Evolutionary conservation across 1,140 invertebrate genomes (phyloP).

Genomic region (Matsumurasca onukii): DNA sequence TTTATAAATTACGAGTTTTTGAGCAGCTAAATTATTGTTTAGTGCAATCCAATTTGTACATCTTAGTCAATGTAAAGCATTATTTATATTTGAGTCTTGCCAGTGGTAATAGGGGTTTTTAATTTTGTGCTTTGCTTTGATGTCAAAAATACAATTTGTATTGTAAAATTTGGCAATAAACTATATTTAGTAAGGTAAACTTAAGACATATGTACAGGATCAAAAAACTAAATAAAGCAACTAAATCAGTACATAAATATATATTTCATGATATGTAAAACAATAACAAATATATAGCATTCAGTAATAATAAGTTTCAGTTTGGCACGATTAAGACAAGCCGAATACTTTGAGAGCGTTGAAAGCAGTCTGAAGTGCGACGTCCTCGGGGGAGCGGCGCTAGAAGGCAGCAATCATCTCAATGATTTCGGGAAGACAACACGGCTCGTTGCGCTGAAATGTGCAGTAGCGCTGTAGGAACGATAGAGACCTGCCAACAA

Average conservation of each 20-base stretch:
- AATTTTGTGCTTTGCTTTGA: too few species aligned
- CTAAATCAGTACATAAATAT: constrained; percentile 29
- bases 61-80: too few species aligned
- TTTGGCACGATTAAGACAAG: constrained; percentile 47
- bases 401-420: constrained; percentile 93
- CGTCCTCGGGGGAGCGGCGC: constrained; percentile 81
- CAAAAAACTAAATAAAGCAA: too few species aligned
- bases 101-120: too few species aligned
- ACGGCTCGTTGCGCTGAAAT: constrained; percentile 95
- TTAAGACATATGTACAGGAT: too few species aligned
- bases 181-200: too few species aligned
- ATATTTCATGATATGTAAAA: constrained; percentile 19
- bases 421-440: constrained; percentile 87
- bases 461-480: constrained; percentile 81
- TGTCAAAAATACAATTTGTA: too few species aligned
- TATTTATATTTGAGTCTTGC: too few species aligned
- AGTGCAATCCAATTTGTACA: too few species aligned
- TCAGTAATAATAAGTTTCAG: background rate
- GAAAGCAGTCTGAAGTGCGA: constrained; percentile 88
- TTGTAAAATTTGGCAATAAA: too few species aligned
- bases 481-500: constrained; percentile 59
- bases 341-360: constrained; percentile 93
- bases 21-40: too few species aligned
- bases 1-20: too few species aligned
- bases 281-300: constrained; percentile 22